Evolutionary conservation across 2,888 invertebrate species (phyloP), one percentile per base, ranked within the genome.

Genomic region (Cheilosia scutellata): DNA sequence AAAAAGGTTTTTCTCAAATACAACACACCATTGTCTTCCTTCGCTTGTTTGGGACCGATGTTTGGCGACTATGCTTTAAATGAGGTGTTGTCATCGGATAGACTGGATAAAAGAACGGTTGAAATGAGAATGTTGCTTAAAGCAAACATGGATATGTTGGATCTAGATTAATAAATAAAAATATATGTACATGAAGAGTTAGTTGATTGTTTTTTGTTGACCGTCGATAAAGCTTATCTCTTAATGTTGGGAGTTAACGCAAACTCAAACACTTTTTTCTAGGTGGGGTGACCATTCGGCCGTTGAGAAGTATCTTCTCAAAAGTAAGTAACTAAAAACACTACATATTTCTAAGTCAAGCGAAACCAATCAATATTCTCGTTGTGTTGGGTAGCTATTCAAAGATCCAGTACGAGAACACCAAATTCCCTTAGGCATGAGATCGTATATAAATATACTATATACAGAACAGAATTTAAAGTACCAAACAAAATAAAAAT

Each of bases 1-100:
- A 65, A 60, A 20, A 60, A 53, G 9, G 79, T 79, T 44, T 79
- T 79, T 57, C 13, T 79, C 1, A 74, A 66, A 44, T 79, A 66
- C 9, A 79, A 79, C 37, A 66, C 65, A 11, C 72, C 60, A 4
- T 33, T 79, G 16, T 74, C 79, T 6, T 79, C 79, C 5, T 66
- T 79, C 74, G 49, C 65, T 2, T 9, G 13, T 9, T 31, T 60
- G 0, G 42, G 60, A 0, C 25, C 20, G 29, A 60, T 79, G 72
- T 13, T 79, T 16, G 25, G 9, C 9, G 33, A 33, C 11, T 33
- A 68, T 11, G 27, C 68, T 68, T 40, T 68, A 31, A 9, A 60
- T 37, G 40, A 60, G 4, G 42, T 76, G 2, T 3, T 60, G 25
- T 2, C 25, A n/a, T 2, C 42, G 1, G 53, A 68, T n/a, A 31